Conservation (phyloP, 2,888 invertebrate species). For the Lucinisca nassula region DNA sequence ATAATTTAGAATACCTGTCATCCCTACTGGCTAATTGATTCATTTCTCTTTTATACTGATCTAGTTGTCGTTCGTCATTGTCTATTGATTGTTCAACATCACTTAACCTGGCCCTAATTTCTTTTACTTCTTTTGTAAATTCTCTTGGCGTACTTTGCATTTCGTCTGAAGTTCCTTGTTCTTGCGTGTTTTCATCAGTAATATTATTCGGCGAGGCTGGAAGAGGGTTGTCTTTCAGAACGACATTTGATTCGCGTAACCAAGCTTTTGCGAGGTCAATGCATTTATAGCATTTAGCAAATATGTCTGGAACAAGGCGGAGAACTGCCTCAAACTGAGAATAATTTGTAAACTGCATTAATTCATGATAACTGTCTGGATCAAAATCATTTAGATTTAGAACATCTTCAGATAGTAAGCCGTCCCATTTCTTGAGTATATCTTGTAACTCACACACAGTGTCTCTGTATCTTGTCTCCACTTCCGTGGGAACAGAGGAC, state of each 20-base stretch:
- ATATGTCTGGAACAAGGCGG: conserved; percentile 84
- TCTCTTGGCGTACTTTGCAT: background rate
- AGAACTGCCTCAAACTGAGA: conserved; percentile 79
- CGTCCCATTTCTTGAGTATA: conserved; percentile 80
- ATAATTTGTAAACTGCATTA: conserved; percentile 76
- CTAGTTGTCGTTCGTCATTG: conserved; percentile 66
- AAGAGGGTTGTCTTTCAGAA: conserved; percentile 61
- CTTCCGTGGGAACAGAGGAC: background rate
- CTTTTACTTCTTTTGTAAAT: conserved; percentile 48
- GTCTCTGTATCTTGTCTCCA: conserved; percentile 61
- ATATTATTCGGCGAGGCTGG: background rate
- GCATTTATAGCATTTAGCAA: conserved; percentile 84
- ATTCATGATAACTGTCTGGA: conserved; percentile 82
- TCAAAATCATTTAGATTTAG: conserved; percentile 79
- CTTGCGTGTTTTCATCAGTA: background rate
- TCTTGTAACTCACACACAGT: conserved; percentile 77
- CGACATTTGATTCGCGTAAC: conserved; percentile 72
- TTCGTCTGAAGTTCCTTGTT: background rate
- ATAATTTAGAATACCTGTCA: conserved; percentile 67
- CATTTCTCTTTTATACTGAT: conserved; percentile 66
- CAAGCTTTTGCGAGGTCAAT: conserved; percentile 83
- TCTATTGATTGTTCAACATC: conserved; percentile 63
- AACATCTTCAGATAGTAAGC: conserved; percentile 76
- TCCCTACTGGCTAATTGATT: conserved; percentile 64
- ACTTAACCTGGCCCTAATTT: conserved; percentile 64